Base-by-base conservation (phyloP, 2,113 vertebrate genomes). In the Scomber scombrus region DNA sequence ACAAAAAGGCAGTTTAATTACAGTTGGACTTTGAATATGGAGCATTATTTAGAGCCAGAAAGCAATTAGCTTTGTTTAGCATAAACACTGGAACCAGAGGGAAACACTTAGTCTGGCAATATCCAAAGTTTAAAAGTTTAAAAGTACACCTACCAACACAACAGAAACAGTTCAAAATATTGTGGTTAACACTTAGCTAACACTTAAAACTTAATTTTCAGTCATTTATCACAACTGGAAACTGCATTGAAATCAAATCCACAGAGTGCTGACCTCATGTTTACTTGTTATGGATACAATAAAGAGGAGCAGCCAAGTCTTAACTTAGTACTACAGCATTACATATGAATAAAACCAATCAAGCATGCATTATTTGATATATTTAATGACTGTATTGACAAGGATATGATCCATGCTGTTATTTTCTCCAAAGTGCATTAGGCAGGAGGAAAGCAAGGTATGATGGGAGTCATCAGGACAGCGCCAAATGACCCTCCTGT, bases 381-480 rank as follows among this genome's bases (percentile, higher is more conserved):
- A n/a, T 90, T 85, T 90, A 80, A 82, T 57, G 58, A 84, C 47
- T 49, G 1, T 81, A 88, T 86, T 71, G 89, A 90, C 85, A 58
- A 71, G 71, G 75, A 80, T 75, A 71, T 74, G 71, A 90, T 82
- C 71, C 51, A 46, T 21, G 23, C 13, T 81, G 74, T 72, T 71
- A 40, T 63, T 74, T 80, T 77, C 58, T 65, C 81, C 16, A 18
- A 40, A 67, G 83, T 84, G 72, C 84, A 90, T 90, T 85, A 90
- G 75, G 71, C 23, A 52, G 26, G 54, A 75, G 73, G 21, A 77
- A 40, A 78, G 56, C 15, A 40, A 65, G 23, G 75, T 55, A 56
- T 71, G 67, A 58, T 69, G 69, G 70, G 78, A 83, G 65, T 56
- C 6, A 2, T 62, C 75, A 16, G 12, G 51, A 0, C 57, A 0